Evolutionary conservation across 2,113 vertebrate genomes (phyloP), one percentile per base, ranked within the genome.

Genomic region (Zapornia atra): DNA sequence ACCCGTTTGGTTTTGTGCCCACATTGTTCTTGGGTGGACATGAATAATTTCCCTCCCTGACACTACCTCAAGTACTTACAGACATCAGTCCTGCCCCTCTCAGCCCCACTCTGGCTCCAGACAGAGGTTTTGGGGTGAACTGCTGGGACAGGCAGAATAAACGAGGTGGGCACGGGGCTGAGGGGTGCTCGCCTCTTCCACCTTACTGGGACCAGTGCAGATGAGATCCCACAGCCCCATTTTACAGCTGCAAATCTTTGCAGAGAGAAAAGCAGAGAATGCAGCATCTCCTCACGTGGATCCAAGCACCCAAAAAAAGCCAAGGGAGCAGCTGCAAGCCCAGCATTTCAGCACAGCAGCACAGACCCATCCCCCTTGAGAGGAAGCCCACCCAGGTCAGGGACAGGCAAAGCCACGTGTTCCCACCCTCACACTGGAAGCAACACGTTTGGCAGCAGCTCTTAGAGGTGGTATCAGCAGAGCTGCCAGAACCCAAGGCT

Each of bases 1-100:
- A 81, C 87, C 59, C 26, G 1, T 63, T 76, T 29, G 0, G 72
- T 64, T 80, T 76, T 40, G 38, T 64, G 80, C 87, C 90, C 91
- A 77, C 81, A 69, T 86, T 86, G 71, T 94, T 91, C 84, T 80
- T 69, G 72, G 42, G 59, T 42, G 68, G 68, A 91, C 63, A 21
- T 60, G 93, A 95, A 60, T 89, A 76, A 63, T 82, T 61, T 80
- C 44, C 72, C 42, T 83, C 84, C 63, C 68, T 80, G 68, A 66
- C 4, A 4, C 29, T 54, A 51, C 50, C 50, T 26, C 51, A 21
- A 42, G 33, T 80, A 94, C 53, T 94, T 79, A 73, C 33, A 88
- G 83, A 48, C 80, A 86, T 42, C 61, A 25, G 50, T 65, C 88
- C 93, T 93, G 77, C 77, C 34, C 60, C 69, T 75, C 46, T 90